Percentiles rank a stretch among this genome's conserved stretches.
Conservation (phyloP, 1,140 invertebrate species). For the Halictus rubicundus region DNA sequence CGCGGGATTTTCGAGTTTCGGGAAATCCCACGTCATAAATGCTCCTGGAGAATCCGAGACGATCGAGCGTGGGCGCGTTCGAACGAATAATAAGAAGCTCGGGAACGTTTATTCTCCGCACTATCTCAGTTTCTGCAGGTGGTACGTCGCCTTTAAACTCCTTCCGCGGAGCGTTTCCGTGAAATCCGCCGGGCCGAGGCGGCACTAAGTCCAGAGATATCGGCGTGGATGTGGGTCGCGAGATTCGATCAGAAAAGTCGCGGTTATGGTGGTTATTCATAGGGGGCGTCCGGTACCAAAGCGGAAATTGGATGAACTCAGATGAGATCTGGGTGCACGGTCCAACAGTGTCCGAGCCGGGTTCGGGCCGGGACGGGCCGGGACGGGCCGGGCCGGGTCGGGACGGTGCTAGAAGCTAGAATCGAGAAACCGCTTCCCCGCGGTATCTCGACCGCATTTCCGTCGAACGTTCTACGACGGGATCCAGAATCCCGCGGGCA, state of each 20-base stretch:
- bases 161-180: not conserved
- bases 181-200: not conserved
- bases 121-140: not conserved
- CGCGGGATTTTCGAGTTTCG: not conserved
- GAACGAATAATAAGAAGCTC: not conserved
- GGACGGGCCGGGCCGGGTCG: not conserved
- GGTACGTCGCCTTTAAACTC: not conserved
- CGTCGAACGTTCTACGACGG: not conserved
- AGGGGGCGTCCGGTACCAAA: not conserved
- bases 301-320: slow-evolving; percentile 53
- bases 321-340: slow-evolving; percentile 30
- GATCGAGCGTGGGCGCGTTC: not conserved
- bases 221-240: not conserved
- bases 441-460: not conserved
- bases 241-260: slow-evolving; percentile 46
- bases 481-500: no score
- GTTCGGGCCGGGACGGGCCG: not conserved
- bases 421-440: not conserved
- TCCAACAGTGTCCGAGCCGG: not conserved
- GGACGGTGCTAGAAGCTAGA: not conserved
- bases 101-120: not conserved
- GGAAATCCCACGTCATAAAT: not conserved
- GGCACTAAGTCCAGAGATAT: not conserved
- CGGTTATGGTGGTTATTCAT: slow-evolving; percentile 46
- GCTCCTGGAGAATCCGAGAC: not conserved